A percentile compares a stretch with the other conserved stretches of the same genome.
Evolutionary conservation across 2,797 vertebrate genomes (phyloP).

Genomic region (Enoplosus armatus): DNA sequence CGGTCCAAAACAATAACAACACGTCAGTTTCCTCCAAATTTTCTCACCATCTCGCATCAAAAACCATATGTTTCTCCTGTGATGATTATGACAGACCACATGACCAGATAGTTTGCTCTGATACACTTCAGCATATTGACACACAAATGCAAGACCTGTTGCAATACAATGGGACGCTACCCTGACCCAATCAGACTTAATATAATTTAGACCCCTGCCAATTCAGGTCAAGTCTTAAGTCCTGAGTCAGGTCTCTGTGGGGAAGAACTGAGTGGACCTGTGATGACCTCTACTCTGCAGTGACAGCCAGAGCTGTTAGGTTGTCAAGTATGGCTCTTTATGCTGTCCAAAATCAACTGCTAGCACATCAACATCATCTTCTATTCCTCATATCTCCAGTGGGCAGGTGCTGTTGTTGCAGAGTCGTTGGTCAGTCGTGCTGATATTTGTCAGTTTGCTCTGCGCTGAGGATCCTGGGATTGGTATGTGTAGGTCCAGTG

Average conservation of each 20-base stretch:
- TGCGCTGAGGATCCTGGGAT: conserved; percentile 58
- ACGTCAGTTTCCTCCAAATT: neutral
- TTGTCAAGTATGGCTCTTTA: neutral
- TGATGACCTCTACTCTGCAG: conserved; percentile 12
- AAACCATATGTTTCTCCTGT: neutral
- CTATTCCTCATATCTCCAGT: conserved; percentile 43
- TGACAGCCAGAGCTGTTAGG: neutral
- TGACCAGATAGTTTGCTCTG: neutral
- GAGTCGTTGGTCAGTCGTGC: conserved; percentile 47
- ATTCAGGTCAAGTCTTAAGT: no score
- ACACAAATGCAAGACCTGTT: neutral
- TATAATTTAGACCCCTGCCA: neutral
- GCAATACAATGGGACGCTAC: neutral
- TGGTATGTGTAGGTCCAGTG: conserved; percentile 65
- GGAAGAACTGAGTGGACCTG: neutral
- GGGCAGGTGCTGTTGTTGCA: conserved; percentile 52
- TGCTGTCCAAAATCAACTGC: conserved; percentile 11
- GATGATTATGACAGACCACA: neutral
- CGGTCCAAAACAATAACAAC: neutral
- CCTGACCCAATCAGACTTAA: neutral
- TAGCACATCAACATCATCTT: conserved; percentile 27
- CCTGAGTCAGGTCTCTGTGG: neutral
- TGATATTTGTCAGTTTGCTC: conserved; percentile 69
- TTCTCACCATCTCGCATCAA: neutral
- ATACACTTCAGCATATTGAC: neutral